Conservation (phyloP, 2,113 vertebrate species). For the Okapia johnstoni region DNA sequence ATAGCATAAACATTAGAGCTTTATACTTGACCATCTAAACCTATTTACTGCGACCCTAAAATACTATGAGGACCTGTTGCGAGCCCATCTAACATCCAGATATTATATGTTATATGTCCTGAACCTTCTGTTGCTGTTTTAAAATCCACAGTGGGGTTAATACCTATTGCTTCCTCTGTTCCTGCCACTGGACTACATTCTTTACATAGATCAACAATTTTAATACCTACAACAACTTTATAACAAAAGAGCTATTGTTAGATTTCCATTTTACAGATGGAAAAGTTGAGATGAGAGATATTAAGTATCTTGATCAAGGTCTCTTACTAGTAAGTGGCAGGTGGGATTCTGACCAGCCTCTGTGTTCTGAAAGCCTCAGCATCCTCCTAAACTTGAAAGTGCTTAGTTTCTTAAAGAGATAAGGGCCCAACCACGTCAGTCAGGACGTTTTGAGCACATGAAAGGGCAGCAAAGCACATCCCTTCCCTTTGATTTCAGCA, state of each 20-base stretch:
- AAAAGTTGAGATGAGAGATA: background rate
- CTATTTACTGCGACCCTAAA: background rate
- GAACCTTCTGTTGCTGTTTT: background rate
- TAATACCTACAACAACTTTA: background rate
- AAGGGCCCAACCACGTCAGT: background rate
- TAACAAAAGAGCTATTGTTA: background rate
- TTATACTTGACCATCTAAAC: background rate
- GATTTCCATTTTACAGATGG: background rate
- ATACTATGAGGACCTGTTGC: background rate
- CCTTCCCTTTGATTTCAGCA: slow-evolving; percentile 38
- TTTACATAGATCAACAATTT: background rate
- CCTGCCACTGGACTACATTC: background rate
- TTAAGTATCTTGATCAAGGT: background rate
- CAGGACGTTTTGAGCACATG: background rate
- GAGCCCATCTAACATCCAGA: background rate
- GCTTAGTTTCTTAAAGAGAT: background rate
- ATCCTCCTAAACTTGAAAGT: background rate
- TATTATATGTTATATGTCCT: background rate
- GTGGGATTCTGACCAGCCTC: background rate
- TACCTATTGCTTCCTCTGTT: background rate
- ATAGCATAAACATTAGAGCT: background rate
- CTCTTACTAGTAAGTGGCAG: background rate
- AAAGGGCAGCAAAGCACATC: slow-evolving; percentile 22
- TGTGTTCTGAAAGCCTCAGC: background rate
- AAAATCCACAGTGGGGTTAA: background rate